A percentile compares a stretch with the other conserved stretches of the same genome.
Conservation (phyloP, 2,113 vertebrate species). For the Excalfactoria chinensis region DNA sequence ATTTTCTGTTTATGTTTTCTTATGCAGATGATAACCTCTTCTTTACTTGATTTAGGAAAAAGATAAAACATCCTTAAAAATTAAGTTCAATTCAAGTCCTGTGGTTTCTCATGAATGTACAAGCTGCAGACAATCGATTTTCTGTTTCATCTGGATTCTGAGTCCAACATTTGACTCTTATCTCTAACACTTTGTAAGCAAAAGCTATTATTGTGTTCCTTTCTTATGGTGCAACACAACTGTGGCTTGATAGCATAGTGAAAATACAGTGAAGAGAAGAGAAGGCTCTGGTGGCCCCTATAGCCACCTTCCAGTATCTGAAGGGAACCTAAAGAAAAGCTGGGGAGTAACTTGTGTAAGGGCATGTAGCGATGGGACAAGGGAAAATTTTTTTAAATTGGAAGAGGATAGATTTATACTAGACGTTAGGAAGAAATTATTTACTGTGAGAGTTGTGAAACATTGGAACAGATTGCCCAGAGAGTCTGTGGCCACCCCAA, state of each 20-base stretch:
- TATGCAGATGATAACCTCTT: accelerated
- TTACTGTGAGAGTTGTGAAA: too few species aligned
- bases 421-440: too few species aligned
- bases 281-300: too few species aligned
- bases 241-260: neutral
- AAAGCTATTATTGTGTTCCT: neutral
- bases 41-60: neutral
- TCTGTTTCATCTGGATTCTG: neutral
- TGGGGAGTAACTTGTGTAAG: too few species aligned
- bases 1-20: neutral
- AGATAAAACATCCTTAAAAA: neutral
- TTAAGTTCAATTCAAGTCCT: neutral
- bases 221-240: neutral
- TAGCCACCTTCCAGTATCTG: too few species aligned
- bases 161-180: neutral
- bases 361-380: too few species aligned
- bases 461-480: too few species aligned
- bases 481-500: too few species aligned
- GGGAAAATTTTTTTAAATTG: too few species aligned
- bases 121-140: neutral
- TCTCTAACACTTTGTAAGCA: neutral
- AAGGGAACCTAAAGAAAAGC: too few species aligned
- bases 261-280: neutral
- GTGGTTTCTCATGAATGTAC: neutral
- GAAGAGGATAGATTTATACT: too few species aligned